Evolutionary conservation across 2,797 vertebrate genomes (phyloP).

Genomic region (Lepilemur ruficaudatus): DNA sequence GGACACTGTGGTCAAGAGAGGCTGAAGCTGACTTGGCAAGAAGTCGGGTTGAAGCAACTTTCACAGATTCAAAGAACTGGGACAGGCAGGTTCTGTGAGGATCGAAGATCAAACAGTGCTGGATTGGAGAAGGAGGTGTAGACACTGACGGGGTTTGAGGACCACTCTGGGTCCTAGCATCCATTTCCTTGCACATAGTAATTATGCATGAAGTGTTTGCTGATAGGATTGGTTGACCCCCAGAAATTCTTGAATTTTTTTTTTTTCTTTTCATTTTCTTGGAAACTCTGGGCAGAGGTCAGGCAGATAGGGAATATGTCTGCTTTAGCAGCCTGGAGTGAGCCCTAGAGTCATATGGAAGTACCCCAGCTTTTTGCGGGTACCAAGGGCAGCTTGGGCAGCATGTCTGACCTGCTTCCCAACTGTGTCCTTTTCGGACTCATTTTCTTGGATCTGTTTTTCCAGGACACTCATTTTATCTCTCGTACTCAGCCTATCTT

Average conservation of each 20-base stretch:
- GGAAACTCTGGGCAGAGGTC: neutral
- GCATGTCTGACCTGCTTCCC: neutral
- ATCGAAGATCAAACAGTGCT: neutral
- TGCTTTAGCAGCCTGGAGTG: neutral
- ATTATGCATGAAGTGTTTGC: neutral
- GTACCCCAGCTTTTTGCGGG: neutral
- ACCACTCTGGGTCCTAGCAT: neutral
- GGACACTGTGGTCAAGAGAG: neutral
- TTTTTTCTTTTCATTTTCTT: neutral
- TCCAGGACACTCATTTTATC: neutral
- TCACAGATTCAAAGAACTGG: neutral
- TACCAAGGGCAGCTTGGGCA: neutral
- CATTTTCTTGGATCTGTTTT: neutral
- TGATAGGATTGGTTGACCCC: neutral
- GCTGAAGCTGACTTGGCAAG: neutral
- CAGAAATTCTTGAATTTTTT: neutral
- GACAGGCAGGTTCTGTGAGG: accelerated
- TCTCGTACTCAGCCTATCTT: neutral
- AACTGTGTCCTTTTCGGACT: neutral
- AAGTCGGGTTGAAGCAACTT: neutral
- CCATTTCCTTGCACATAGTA: neutral
- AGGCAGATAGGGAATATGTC: neutral
- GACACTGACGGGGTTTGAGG: neutral
- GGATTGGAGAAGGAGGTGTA: accelerated
- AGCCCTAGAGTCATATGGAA: neutral